phyloP scores from a whole-genome alignment of 2,113 vertebrate species.

The Oenanthe oenanthe region DNA sequence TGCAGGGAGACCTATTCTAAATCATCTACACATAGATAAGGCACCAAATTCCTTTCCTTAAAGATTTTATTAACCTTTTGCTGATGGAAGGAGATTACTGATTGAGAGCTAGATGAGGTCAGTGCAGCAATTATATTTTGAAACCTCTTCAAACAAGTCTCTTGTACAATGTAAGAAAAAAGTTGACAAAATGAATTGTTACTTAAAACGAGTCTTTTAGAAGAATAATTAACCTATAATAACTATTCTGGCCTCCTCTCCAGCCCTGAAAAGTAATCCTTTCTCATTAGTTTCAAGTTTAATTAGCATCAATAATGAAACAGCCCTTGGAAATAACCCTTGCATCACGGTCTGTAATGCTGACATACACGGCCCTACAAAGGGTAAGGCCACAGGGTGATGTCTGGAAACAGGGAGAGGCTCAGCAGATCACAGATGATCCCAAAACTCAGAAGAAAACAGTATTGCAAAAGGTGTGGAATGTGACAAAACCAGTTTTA shows the following conservation, averaged over 20 bases:
- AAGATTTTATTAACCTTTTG: conserved; percentile 80
- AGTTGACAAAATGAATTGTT: conserved; percentile 74
- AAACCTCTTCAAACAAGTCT: conserved; percentile 72
- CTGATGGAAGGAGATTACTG: conserved; percentile 73
- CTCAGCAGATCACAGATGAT: background rate
- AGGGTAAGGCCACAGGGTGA: background rate
- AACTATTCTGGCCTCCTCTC: conserved; percentile 75
- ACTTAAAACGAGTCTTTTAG: conserved; percentile 73
- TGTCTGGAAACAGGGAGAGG: background rate
- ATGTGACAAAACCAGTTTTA: background rate
- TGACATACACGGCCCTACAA: background rate
- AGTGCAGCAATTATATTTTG: conserved; percentile 73
- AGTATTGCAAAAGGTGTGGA: background rate
- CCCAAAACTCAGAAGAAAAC: background rate
- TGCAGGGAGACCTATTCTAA: conserved; percentile 26
- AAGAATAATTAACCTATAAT: conserved; percentile 80
- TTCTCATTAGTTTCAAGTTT: conserved; percentile 81
- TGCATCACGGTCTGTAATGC: background rate
- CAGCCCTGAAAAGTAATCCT: conserved; percentile 75
- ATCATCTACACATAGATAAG: conserved; percentile 63
- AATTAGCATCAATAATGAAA: conserved; percentile 77
- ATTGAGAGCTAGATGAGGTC: conserved; percentile 77
- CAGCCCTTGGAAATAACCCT: conserved; percentile 59
- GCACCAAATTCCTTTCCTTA: conserved; percentile 53
- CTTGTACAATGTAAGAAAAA: conserved; percentile 50